Conservation (phyloP, 2,113 vertebrate species). For the Brienomyrus brachyistius region DNA sequence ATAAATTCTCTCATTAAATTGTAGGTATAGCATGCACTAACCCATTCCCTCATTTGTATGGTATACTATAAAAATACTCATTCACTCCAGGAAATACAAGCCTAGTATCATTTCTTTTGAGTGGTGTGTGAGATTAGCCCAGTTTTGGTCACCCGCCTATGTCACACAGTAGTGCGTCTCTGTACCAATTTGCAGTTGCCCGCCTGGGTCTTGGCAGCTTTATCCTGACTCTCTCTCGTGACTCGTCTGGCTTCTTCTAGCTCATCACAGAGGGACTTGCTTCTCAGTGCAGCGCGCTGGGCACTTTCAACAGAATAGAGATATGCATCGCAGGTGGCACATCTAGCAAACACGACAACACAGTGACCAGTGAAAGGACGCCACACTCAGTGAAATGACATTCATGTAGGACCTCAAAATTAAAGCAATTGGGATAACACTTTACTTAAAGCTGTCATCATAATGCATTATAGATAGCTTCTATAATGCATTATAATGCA, state of each 20-base stretch:
- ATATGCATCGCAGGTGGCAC: neutral
- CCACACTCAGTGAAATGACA: neutral
- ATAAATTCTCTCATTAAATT: neutral
- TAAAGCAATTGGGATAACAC: neutral
- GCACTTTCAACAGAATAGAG: conserved; percentile 37
- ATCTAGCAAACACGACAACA: neutral
- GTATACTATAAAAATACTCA: neutral
- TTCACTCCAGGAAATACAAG: neutral
- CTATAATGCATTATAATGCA: neutral
- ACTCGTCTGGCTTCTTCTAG: conserved; percentile 55
- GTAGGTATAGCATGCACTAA: neutral
- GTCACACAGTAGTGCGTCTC: neutral
- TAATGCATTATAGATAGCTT: neutral
- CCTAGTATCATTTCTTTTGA: neutral
- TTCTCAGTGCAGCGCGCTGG: conserved; percentile 49
- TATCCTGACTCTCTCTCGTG: conserved; percentile 55
- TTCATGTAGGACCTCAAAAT: neutral
- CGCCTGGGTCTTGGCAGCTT: conserved; percentile 38
- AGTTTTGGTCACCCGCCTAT: neutral
- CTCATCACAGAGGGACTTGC: conserved; percentile 51
- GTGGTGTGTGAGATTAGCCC: neutral
- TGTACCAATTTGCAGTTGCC: conserved; percentile 52
- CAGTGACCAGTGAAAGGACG: neutral
- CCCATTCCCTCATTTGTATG: neutral
- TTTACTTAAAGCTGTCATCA: neutral